phyloP scores from a whole-genome alignment of 2,888 invertebrate genomes.

The Lobophora halterata region DNA sequence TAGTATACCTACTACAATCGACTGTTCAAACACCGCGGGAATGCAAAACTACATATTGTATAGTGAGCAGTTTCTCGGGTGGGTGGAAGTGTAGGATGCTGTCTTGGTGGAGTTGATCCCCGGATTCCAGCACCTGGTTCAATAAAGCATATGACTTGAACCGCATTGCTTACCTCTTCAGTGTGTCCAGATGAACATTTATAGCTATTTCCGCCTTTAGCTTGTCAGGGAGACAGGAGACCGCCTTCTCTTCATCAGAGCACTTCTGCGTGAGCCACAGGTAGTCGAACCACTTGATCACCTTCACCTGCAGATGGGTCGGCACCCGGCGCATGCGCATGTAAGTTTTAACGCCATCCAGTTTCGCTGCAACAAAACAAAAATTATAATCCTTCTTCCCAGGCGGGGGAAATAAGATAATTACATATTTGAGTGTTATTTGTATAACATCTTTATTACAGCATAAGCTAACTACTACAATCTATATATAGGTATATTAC shows the following conservation, averaged over 20 bases:
- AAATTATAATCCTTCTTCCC: too few relatives aligned
- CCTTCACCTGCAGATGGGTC: conserved; percentile 96
- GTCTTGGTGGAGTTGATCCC: conserved; percentile 82
- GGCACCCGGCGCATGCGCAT: conserved; percentile 98
- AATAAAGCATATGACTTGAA: too few relatives aligned
- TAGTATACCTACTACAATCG: too few relatives aligned
- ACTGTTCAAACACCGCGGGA: too few relatives aligned
- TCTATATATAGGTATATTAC: too few relatives aligned
- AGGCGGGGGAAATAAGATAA: too few relatives aligned
- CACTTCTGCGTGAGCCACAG: conserved; percentile 99
- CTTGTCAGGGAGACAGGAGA: conserved; percentile 97
- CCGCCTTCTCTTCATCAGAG: conserved; percentile 97
- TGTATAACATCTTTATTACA: too few relatives aligned
- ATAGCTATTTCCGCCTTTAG: conserved; percentile 99
- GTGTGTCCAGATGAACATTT: conserved; percentile 98
- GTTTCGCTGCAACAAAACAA: conserved; percentile 90
- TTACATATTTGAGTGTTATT: too few relatives aligned
- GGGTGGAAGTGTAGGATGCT: conserved; percentile 80
- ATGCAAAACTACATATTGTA: conserved; percentile 62
- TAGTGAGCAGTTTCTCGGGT: conserved; percentile 46
- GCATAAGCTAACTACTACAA: too few relatives aligned
- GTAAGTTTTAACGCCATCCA: conserved; percentile 99
- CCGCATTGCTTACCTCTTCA: conserved; percentile 86
- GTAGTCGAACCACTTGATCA: conserved; percentile 99
- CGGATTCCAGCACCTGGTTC: conserved; percentile 77